Percentiles rank a stretch among this genome's conserved stretches.
These are phyloP conservation scores for Tachina lurida DNA, from an alignment of 2,888 invertebrate species.

Conservation along the genomic window DNA sequence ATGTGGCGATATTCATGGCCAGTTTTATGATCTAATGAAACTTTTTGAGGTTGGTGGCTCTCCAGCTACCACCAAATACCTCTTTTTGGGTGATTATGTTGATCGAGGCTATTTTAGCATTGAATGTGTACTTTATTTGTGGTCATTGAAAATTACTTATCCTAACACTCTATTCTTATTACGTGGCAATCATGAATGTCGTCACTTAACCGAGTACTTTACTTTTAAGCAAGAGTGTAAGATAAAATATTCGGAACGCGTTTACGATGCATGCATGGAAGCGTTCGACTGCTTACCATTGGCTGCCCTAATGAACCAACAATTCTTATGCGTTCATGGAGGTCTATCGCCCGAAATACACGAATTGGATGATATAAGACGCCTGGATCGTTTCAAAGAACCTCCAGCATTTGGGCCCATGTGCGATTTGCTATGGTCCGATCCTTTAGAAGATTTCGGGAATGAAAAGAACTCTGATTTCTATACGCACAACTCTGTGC, in stretches of 20 bases:
- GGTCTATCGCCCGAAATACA: constrained; percentile 99
- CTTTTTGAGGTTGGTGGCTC: constrained; percentile 97
- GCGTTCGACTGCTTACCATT: constrained; percentile 99
- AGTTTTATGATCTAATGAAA: constrained; percentile 99
- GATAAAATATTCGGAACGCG: constrained; percentile 99
- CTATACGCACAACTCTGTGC: constrained; percentile 99
- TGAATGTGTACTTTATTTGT: constrained; percentile 97
- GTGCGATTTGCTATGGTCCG: constrained; percentile 99
- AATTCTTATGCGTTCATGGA: constrained; percentile 99
- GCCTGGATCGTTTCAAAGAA: constrained; percentile 99
- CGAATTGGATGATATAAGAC: constrained; percentile 97
- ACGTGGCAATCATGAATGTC: constrained; percentile 99
- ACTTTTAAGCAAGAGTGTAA: constrained; percentile 99
- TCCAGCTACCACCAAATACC: constrained; percentile 98
- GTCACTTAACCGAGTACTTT: constrained; percentile 99
- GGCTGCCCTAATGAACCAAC: constrained; percentile 99
- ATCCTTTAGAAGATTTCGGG: constrained; percentile 99
- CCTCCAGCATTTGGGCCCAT: constrained; percentile 99
- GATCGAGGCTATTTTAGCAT: constrained; percentile 94
- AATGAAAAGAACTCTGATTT: constrained; percentile 98
- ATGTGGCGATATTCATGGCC: constrained; percentile 99
- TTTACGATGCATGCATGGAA: constrained; percentile 99
- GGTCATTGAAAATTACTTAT: constrained; percentile 99
- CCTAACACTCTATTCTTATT: constrained; percentile 99
- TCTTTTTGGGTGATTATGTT: constrained; percentile 99